Base-by-base conservation (phyloP, 2,113 vertebrate genomes). In the Fulmarus glacialis region DNA sequence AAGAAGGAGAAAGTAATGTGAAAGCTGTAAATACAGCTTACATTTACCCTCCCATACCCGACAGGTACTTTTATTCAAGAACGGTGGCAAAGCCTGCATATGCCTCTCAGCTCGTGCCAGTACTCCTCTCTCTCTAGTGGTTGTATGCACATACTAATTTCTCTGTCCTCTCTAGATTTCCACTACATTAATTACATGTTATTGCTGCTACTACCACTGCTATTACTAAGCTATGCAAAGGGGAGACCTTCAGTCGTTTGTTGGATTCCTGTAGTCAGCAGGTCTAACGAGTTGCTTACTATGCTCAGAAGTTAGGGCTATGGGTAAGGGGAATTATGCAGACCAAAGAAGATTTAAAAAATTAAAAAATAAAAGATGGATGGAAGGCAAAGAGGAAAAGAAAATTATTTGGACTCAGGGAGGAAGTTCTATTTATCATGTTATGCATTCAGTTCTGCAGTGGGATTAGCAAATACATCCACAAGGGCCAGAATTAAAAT, bases 121-220 rank as follows among this genome's bases (percentile, higher is more conserved):
- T 15, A 48, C 27, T 82, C 40, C 47, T 67, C 70, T 80, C 89
- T 71, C 52, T 85, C 27, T 68, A 29, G 74, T 47, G 30, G 36
- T 29, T 95, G 84, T 64, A 85, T 82, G 53, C 55, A 90, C 74
- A 87, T 85, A 71, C 64, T 90, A 82, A 95, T 91, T 90, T 87
- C 74, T 79, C 60, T 94, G 87, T 80, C 22, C 81, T 79, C 23
- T 81, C 66, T 56, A 80, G 52, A 87, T 93, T 97, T 97, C 64
- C 82, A 68, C 74, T 64, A 94, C 66, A 91, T 93, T 93, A 93
- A 95, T 91, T 93, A n/a, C 62, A 82, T 52, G 62, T 91, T 93
- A 93, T 68, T 95, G 64, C 60, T 93, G 81, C 81, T 94, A 67
- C 91, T 86, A 91, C 71, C 55, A 86, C 62, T 90, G 73, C 81